A percentile compares a stretch with the other conserved stretches of the same genome.
Evolutionary conservation across 1,140 invertebrate species (phyloP).

Genomic region (Tetragonula clypearis): DNA sequence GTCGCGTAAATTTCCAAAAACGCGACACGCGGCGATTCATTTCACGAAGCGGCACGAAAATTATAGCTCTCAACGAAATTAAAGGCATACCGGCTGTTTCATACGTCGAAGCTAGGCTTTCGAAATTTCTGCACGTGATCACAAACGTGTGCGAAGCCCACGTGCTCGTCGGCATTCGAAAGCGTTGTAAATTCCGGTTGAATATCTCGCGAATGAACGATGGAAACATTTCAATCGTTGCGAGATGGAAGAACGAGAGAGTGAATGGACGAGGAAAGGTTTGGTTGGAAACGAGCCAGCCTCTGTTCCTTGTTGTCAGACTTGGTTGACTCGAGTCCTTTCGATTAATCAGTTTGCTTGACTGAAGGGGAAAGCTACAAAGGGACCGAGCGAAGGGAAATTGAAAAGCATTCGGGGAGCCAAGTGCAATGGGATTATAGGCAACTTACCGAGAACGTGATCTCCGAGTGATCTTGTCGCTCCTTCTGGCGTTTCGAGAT

Average conservation of each 20-base stretch:
- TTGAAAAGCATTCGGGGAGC: conserved; percentile 3
- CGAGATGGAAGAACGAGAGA: too few relatives aligned
- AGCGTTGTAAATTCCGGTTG: not conserved
- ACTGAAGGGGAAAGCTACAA: not conserved
- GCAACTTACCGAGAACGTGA: not conserved
- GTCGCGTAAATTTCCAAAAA: not conserved
- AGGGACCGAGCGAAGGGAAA: not conserved
- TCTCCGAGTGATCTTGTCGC: not conserved
- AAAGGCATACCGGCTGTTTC: not conserved
- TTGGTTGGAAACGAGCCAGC: conserved; percentile 8
- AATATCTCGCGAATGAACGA: not conserved
- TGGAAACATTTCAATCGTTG: not conserved
- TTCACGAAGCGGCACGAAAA: not conserved
- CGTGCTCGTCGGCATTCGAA: too few relatives aligned
- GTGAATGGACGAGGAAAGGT: not conserved
- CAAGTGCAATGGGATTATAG: not conserved
- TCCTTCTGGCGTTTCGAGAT: not conserved
- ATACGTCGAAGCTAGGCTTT: not conserved
- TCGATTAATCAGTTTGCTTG: conserved; percentile 26
- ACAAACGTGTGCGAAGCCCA: not conserved
- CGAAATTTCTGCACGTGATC: not conserved
- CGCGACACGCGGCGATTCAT: not conserved
- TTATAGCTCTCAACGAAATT: not conserved
- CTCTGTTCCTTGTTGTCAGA: not conserved
- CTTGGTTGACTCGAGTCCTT: conserved; percentile 12